Conservation (phyloP, 1,140 invertebrate genomes). For the Gryon sp. region DNA sequence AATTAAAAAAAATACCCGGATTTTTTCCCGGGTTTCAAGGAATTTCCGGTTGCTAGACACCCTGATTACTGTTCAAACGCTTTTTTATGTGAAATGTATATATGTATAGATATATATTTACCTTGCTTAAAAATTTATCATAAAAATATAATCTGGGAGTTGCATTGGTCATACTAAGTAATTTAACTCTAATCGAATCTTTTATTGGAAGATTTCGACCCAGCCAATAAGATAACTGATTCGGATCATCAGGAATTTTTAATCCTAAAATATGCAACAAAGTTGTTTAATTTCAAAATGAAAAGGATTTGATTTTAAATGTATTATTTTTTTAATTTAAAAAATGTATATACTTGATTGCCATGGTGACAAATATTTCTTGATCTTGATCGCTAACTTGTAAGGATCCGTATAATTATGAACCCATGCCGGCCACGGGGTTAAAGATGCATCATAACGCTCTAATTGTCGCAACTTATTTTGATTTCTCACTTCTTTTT, state of each 20-base stretch:
- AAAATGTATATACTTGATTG: constrained; percentile 33
- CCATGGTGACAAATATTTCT: constrained; percentile 38
- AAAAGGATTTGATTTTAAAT: neutral
- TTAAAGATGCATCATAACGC: constrained; percentile 45
- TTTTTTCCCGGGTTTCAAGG: too few relatives aligned
- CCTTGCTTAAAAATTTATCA: constrained; percentile 58
- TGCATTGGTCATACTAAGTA: constrained; percentile 53
- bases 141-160: constrained; percentile 56
- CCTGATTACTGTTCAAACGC: too few relatives aligned
- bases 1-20: too few relatives aligned
- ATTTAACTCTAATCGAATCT: constrained; percentile 33
- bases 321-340: neutral
- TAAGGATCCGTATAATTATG: constrained; percentile 40
- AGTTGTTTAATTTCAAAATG: neutral
- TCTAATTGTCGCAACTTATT: constrained; percentile 23
- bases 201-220: constrained; percentile 54
- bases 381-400: constrained; percentile 34
- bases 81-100: too few relatives aligned
- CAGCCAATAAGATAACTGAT: constrained; percentile 56
- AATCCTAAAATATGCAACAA: constrained; percentile 35
- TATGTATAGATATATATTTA: constrained; percentile 14
- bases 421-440: constrained; percentile 58
- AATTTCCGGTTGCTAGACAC: too few relatives aligned
- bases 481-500: neutral
- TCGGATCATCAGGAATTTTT: constrained; percentile 53